phyloP scores from a whole-genome alignment of 1,140 invertebrate genomes.

The Polypedilum vanderplanki region DNA sequence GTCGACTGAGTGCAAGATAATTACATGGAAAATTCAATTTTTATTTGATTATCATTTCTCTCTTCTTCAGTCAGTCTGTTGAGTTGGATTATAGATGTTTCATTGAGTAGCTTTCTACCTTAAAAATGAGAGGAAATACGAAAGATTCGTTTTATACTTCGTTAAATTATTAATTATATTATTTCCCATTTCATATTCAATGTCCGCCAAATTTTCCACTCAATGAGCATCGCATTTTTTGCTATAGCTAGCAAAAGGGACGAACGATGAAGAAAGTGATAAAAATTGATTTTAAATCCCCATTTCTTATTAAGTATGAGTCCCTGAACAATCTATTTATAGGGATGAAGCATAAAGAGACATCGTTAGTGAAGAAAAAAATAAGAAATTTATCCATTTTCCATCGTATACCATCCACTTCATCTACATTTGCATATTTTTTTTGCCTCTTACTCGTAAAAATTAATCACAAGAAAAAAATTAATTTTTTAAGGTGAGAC shows the following conservation, averaged over 20 bases:
- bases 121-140: not conserved
- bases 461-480: conserved; percentile 28
- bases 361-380: not conserved
- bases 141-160: conserved; percentile 4
- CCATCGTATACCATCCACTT: not conserved
- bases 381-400: conserved; percentile 20
- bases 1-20: conserved; percentile 14
- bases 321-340: not conserved
- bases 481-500: conserved; percentile 25
- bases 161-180: conserved; percentile 27
- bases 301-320: not conserved
- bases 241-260: not conserved
- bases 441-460: not conserved
- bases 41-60: not conserved
- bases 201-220: conserved; percentile 24
- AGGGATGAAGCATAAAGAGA: not conserved
- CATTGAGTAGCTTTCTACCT: not conserved
- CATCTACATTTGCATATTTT: conserved; percentile 8
- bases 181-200: conserved; percentile 8
- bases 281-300: conserved; percentile 28
- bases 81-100: not conserved
- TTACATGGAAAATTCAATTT: conserved; percentile 27
- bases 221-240: not conserved
- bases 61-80: not conserved
- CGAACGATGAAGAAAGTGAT: conserved; percentile 16